Percentiles rank a stretch among this genome's conserved stretches.
These are phyloP conservation scores for Xiphydria camelus DNA, from an alignment of 2,888 invertebrate genomes.

Conservation along the genomic window DNA sequence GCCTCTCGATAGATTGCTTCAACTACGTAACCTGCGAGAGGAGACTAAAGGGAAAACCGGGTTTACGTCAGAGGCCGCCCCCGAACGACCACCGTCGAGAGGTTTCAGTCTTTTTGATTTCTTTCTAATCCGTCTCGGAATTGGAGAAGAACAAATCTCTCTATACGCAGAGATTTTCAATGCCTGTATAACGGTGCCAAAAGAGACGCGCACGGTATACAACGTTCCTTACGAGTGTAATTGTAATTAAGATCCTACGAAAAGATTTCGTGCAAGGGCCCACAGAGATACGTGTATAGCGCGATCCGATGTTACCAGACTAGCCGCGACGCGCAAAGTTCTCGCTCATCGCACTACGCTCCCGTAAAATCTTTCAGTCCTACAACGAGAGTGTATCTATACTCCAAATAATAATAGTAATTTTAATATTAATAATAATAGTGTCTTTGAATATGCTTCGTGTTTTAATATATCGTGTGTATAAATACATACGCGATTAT, in stretches of 20 bases:
- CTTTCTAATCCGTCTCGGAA: too few species aligned
- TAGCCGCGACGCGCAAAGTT: conserved; percentile 2
- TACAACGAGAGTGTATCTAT: conserved; percentile 34
- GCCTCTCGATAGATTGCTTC: too few species aligned
- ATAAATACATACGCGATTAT: conserved; percentile 57
- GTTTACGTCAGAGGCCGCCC: too few species aligned
- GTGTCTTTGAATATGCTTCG: conserved; percentile 39
- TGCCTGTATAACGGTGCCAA: too few species aligned
- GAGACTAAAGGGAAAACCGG: too few species aligned
- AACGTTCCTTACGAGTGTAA: too few species aligned
- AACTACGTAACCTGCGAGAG: too few species aligned
- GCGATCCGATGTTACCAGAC: conserved; percentile 16
- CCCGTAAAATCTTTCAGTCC: conserved; percentile 25
- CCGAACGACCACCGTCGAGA: too few species aligned
- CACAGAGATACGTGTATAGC: background rate
- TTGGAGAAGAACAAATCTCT: too few species aligned
- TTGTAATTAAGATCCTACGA: conserved; percentile 1
- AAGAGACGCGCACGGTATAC: too few species aligned
- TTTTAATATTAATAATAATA: conserved; percentile 42
- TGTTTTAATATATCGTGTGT: conserved; percentile 24
- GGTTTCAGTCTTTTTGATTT: too few species aligned
- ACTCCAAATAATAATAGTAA: conserved; percentile 38
- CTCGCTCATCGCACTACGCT: conserved; percentile 16
- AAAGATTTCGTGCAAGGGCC: conserved; percentile 28
- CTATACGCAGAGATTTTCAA: too few species aligned